phyloP scores from a whole-genome alignment of 2,113 vertebrate genomes.

The Condylura cristata region DNA sequence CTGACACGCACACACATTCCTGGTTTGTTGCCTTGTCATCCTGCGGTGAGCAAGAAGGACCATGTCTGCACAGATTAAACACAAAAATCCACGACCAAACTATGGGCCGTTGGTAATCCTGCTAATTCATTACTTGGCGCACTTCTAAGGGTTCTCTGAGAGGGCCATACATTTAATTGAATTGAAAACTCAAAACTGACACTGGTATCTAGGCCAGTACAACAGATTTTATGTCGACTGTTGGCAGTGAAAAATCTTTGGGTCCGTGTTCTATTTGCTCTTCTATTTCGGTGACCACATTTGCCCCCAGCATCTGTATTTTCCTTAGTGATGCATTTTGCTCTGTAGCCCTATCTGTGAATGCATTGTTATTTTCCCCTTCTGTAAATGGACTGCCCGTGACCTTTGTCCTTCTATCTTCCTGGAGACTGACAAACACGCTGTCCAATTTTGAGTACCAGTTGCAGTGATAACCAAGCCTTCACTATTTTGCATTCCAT shows the following conservation, averaged over 20 bases:
- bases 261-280: neutral
- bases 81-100: too few relatives aligned
- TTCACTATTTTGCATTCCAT: neutral
- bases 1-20: neutral
- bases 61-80: accelerated
- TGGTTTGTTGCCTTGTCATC: neutral
- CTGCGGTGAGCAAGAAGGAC: neutral
- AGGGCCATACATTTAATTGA: neutral
- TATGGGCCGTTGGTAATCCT: neutral
- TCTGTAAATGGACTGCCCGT: neutral
- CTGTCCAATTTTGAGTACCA: neutral
- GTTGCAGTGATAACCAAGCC: neutral
- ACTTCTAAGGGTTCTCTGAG: neutral
- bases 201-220: neutral
- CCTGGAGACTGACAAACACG: neutral
- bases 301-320: neutral
- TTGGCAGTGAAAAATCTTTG: neutral
- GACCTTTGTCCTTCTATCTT: neutral
- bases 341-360: neutral
- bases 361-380: neutral
- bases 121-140: neutral
- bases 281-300: neutral
- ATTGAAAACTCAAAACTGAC: neutral
- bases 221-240: neutral
- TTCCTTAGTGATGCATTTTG: neutral